These are phyloP conservation scores for Butorides virescens DNA, from an alignment of 2,113 vertebrate species.

Conservation along the genomic window DNA sequence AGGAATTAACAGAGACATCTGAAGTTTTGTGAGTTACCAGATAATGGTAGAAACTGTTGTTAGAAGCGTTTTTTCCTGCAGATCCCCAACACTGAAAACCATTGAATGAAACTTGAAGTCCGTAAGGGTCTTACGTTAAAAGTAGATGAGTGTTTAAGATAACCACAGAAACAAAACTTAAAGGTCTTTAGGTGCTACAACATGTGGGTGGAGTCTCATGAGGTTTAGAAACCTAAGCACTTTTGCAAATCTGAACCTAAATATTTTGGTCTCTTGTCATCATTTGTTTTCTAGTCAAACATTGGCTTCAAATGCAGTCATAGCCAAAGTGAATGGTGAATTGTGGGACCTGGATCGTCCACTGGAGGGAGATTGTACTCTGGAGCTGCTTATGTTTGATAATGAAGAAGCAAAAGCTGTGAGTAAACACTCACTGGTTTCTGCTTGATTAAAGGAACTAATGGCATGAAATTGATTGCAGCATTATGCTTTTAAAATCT, in stretches of 20 bases:
- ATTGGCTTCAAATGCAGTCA: constrained; percentile 69
- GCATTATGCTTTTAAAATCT: not conserved
- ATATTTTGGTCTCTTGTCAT: not conserved
- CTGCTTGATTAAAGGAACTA: not conserved
- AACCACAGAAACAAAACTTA: not conserved
- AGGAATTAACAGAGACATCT: not conserved
- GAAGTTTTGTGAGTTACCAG: not conserved
- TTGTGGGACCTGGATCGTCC: constrained; percentile 81
- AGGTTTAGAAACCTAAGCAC: not conserved
- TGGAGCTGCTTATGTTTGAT: constrained; percentile 77
- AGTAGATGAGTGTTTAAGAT: not conserved
- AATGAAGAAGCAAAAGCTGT: constrained; percentile 77
- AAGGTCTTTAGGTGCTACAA: not conserved
- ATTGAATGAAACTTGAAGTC: not conserved
- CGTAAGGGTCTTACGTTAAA: not conserved
- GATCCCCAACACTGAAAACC: not conserved
- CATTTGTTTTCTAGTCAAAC: constrained; percentile 44
- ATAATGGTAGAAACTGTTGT: not conserved
- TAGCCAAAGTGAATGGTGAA: constrained; percentile 76
- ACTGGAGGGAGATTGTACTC: constrained; percentile 64
- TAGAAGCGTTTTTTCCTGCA: not conserved
- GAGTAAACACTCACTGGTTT: constrained; percentile 25
- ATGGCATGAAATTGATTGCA: not conserved
- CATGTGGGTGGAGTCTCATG: not conserved
- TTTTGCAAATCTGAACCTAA: not conserved